phyloP scores from a whole-genome alignment of 2,797 vertebrate genomes.

The Trichosurus vulpecula region DNA sequence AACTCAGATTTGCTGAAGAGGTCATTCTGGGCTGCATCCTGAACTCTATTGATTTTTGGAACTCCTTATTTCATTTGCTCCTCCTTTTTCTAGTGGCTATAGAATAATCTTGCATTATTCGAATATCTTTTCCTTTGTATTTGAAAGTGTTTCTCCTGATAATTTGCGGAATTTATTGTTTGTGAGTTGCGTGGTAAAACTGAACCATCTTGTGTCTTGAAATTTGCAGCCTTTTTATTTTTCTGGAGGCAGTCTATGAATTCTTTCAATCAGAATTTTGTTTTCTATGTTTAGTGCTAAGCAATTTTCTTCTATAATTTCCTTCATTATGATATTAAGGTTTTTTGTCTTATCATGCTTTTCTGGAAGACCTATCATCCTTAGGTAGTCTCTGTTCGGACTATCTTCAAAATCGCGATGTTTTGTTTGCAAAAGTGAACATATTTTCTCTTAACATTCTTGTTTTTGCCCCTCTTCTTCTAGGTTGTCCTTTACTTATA shows the following conservation, averaged over 20 bases:
- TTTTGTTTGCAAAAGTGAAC: neutral
- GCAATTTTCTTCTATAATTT: neutral
- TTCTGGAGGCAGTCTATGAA: neutral
- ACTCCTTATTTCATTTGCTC: neutral
- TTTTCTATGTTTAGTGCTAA: neutral
- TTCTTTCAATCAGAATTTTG: neutral
- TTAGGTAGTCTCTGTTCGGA: neutral
- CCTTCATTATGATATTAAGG: neutral
- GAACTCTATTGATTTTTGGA: neutral
- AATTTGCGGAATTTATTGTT: neutral
- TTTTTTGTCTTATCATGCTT: neutral
- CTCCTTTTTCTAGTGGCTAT: neutral
- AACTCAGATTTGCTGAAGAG: neutral
- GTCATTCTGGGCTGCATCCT: neutral
- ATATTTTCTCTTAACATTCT: neutral
- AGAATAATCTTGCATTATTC: neutral
- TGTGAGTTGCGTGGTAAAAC: neutral
- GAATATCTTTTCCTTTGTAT: neutral
- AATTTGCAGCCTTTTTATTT: neutral
- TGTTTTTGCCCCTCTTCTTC: neutral
- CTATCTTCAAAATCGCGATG: neutral
- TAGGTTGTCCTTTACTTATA: neutral
- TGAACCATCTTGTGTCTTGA: neutral
- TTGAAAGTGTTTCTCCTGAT: neutral
- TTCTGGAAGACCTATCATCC: neutral